Conservation (phyloP, 2,797 vertebrate genomes). For the Chloroceryle inda region DNA sequence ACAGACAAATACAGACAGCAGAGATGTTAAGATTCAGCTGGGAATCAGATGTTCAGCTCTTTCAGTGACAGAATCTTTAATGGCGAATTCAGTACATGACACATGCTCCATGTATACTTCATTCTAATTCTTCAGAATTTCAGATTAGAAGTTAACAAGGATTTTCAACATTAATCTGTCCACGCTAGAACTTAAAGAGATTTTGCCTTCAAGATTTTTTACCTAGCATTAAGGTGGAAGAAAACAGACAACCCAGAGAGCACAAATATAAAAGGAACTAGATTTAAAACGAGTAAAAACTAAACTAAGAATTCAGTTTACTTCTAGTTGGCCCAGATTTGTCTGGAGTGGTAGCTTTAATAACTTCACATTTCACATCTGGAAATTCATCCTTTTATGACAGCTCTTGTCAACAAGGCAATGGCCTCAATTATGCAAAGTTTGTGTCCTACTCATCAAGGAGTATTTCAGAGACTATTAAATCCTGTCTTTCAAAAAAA, state of each 20-base stretch:
- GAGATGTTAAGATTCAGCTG: background rate
- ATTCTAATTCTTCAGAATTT: background rate
- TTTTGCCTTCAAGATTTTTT: background rate
- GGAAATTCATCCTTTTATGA: background rate
- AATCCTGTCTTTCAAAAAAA: background rate
- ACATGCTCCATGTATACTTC: background rate
- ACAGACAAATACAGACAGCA: background rate
- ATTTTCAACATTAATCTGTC: background rate
- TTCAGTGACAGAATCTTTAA: background rate
- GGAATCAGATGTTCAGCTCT: background rate
- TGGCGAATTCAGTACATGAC: background rate
- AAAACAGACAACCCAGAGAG: background rate
- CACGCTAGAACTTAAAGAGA: background rate
- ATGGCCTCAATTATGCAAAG: background rate
- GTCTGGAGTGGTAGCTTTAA: background rate
- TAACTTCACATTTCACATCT: background rate
- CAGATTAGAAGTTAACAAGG: background rate
- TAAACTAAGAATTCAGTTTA: background rate
- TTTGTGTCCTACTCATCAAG: background rate
- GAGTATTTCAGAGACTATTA: background rate
- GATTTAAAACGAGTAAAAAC: background rate
- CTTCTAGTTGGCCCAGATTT: background rate
- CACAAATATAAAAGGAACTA: background rate
- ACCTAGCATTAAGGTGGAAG: background rate
- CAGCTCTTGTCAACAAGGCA: background rate